Base-by-base conservation (phyloP, 2,113 vertebrate species). In the Camelus bactrianus region DNA sequence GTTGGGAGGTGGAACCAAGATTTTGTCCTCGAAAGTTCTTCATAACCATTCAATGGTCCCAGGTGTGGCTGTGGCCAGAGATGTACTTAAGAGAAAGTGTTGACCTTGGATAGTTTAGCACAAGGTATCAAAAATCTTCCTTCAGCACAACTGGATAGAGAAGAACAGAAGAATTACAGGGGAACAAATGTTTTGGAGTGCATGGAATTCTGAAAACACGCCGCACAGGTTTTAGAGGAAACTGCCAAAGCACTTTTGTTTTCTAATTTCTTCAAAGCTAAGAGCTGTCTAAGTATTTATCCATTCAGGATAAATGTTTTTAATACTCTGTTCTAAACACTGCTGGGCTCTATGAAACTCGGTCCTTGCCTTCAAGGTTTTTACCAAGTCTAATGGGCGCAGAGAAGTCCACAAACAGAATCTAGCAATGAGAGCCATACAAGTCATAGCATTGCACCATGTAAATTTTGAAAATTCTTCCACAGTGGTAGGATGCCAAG, bases 251-350 rank as follows among this genome's bases (percentile, higher is more conserved):
- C 35, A 42, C 77, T 15, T 38, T 72, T 46, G 89, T 70, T 77
- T 88, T 64, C 62, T 77, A 84, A 56, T 70, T 24, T 65, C 30
- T 83, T 82, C 81, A 81, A 86, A 81, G 65, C 11, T 65, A 65
- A 80, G 4, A 50, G 30, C 62, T n/a, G 20, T 30, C 32, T 35
- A 22, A 72, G 12, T 72, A 3, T 42, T 60, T 77, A 32, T 84
- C 38, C 35, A n/a, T 50, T 73, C 58, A 35, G 58, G 58, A 38
- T 64, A 64, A 84, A 64, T 14, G 30, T 80, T 30, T 65, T 11
- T 32, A 48, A 42, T 54, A 32, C 6, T 20, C 70, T 65, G 14
- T 28, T 94, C 46, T 38, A 65, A 96, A 35, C n/a, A 69, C 8
- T 14, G 20, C 70, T 54, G 60, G 19, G 32, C 48, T 87, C 20